Percentiles rank a stretch among this genome's conserved stretches.
phyloP scores from a whole-genome alignment of 2,797 vertebrate genomes.

The Tolypeutes matacus region DNA sequence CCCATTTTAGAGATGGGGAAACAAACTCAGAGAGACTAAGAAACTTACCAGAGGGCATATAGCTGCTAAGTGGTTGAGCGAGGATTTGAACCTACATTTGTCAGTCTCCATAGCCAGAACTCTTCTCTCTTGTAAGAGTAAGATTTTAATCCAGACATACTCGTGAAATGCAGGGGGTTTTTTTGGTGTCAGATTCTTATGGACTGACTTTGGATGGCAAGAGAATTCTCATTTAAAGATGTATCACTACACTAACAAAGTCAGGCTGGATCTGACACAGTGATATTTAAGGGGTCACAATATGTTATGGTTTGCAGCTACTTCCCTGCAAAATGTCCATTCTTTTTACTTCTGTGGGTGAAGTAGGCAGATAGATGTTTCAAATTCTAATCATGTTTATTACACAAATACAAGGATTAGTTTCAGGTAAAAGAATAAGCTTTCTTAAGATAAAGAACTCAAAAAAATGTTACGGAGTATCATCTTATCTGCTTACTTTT shows the following conservation, averaged over 20 bases:
- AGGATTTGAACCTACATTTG: constrained; percentile 10
- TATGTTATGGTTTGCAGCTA: not conserved
- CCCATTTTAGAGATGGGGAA: constrained; percentile 12
- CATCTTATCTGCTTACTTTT: constrained; percentile 6
- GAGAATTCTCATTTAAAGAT: constrained; percentile 8
- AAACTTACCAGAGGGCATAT: not conserved
- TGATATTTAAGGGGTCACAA: not conserved
- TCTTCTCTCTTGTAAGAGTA: not conserved
- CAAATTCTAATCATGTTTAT: not conserved
- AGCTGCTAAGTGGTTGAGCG: not conserved
- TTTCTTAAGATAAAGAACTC: constrained; percentile 49
- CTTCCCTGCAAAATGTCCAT: not conserved
- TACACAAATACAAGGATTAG: not conserved
- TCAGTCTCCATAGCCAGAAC: not conserved
- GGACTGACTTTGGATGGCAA: constrained; percentile 18
- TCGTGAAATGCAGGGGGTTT: not conserved
- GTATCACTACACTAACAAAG: not conserved
- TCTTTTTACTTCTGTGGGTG: constrained; percentile 48
- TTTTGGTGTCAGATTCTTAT: not conserved
- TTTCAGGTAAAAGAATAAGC: constrained; percentile 48
- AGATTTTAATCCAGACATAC: constrained; percentile 30
- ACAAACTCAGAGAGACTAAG: not conserved
- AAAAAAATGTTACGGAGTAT: constrained; percentile 5
- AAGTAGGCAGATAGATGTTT: constrained; percentile 6
- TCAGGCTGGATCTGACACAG: not conserved